Conservation (phyloP, 2,797 vertebrate species). For the Melanotaenia trifasciata region DNA sequence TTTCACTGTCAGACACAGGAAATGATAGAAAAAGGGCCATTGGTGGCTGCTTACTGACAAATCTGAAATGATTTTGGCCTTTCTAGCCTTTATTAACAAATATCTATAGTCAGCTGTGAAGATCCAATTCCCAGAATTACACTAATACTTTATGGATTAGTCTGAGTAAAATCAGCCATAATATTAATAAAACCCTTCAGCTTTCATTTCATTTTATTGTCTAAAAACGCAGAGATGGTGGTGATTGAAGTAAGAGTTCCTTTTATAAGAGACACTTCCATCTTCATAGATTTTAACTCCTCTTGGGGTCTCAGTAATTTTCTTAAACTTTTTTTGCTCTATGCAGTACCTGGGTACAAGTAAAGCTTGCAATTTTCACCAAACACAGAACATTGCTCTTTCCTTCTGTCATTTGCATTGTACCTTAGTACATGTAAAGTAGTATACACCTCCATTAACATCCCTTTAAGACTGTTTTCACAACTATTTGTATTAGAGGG, state of each 20-base stretch:
- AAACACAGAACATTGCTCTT: slow-evolving; percentile 1
- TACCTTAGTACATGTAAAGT: slow-evolving; percentile 9
- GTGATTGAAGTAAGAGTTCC: not conserved
- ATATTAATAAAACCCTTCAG: not conserved
- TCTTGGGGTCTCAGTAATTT: not conserved
- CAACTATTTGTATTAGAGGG: not conserved
- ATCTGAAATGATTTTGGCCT: not conserved
- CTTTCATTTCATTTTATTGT: not conserved
- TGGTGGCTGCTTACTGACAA: not conserved
- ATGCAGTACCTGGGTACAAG: too few relatives aligned
- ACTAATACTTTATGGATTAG: not conserved
- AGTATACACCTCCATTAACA: not conserved
- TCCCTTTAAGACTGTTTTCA: too few relatives aligned
- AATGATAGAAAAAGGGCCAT: slow-evolving; percentile 21
- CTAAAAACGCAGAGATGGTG: not conserved
- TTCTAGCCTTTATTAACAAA: slow-evolving; percentile 17
- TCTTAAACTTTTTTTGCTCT: too few relatives aligned
- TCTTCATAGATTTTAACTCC: not conserved
- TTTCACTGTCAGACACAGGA: slow-evolving; percentile 51
- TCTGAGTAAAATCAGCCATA: not conserved
- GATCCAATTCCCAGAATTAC: slow-evolving; percentile 1
- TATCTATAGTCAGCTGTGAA: not conserved
- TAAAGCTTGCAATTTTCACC: slow-evolving; percentile 14
- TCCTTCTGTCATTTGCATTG: not conserved
- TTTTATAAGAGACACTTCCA: not conserved